Conservation (phyloP, 2,797 vertebrate genomes). For the Galagoides demidoff region DNA sequence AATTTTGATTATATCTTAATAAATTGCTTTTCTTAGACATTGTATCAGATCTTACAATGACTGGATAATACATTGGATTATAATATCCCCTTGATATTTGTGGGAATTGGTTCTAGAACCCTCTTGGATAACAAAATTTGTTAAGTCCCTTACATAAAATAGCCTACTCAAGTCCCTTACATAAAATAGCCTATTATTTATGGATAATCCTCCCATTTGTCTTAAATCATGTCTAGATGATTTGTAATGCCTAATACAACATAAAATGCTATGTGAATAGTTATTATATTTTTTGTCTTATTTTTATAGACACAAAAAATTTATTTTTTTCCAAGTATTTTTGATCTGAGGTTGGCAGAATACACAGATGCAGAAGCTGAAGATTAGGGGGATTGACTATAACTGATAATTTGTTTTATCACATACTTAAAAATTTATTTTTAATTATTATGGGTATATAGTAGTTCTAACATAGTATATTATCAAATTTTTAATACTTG, state of each 20-base stretch:
- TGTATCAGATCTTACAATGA: not conserved
- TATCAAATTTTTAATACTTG: not conserved
- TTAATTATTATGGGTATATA: too few species aligned
- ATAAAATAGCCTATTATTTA: not conserved
- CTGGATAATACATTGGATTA: not conserved
- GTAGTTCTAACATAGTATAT: not conserved
- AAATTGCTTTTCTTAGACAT: constrained; percentile 4
- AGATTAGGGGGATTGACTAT: not conserved
- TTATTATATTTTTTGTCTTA: not conserved
- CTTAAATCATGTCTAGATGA: not conserved
- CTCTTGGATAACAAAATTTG: not conserved
- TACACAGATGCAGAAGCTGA: not conserved
- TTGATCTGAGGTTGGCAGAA: not conserved
- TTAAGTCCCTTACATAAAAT: not conserved
- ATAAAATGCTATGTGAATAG: not conserved
- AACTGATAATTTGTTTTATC: not conserved
- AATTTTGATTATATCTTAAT: not conserved
- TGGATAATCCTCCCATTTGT: not conserved
- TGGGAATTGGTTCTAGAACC: not conserved
- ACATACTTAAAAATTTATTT: not conserved
- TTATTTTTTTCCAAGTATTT: not conserved
- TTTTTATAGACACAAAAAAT: too few species aligned
- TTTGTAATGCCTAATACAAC: not conserved
- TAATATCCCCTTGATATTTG: not conserved
- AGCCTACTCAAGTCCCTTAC: not conserved